Percentiles rank a stretch among this genome's conserved stretches.
Conservation (phyloP, 2,888 invertebrate genomes). For the Timema podura region DNA sequence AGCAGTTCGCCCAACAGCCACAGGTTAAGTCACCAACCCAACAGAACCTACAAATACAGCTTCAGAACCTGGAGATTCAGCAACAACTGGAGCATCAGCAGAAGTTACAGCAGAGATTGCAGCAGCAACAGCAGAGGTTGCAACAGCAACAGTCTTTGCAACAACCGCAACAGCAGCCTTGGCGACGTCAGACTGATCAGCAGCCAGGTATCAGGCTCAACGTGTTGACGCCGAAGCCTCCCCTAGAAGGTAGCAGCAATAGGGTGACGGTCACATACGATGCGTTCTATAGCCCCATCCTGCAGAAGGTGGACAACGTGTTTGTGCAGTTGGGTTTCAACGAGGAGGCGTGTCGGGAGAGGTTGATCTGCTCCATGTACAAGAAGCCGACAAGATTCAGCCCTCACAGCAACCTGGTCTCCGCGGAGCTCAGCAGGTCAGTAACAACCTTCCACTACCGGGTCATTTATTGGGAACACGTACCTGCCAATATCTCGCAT, state of each 20-base stretch:
- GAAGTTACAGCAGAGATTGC: conserved; percentile 25
- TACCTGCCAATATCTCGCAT: too few relatives aligned
- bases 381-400: conserved; percentile 42
- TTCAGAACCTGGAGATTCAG: conserved; percentile 26
- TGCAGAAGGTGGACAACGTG: conserved; percentile 42
- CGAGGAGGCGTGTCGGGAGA: conserved; percentile 43
- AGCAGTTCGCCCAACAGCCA: conserved; percentile 21
- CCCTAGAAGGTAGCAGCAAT: conserved; percentile 16
- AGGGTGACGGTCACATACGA: conserved; percentile 37
- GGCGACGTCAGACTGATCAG: conserved; percentile 50
- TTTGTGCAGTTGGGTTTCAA: conserved; percentile 41
- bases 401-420: conserved; percentile 43
- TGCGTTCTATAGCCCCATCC: conserved; percentile 43
- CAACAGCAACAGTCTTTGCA: conserved; percentile 26
- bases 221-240: conserved; percentile 25
- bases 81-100: conserved; percentile 28
- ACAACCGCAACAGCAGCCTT: conserved; percentile 20
- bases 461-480: too few relatives aligned
- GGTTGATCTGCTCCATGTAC: conserved; percentile 44
- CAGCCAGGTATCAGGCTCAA: conserved; percentile 52
- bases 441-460: conserved; percentile 18
- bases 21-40: conserved; percentile 29
- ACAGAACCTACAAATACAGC: conserved; percentile 23
- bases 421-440: conserved; percentile 44
- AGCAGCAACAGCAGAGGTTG: conserved; percentile 26